phyloP scores from a whole-genome alignment of 2,113 vertebrate species.

The Phylloscopus trochilus region DNA sequence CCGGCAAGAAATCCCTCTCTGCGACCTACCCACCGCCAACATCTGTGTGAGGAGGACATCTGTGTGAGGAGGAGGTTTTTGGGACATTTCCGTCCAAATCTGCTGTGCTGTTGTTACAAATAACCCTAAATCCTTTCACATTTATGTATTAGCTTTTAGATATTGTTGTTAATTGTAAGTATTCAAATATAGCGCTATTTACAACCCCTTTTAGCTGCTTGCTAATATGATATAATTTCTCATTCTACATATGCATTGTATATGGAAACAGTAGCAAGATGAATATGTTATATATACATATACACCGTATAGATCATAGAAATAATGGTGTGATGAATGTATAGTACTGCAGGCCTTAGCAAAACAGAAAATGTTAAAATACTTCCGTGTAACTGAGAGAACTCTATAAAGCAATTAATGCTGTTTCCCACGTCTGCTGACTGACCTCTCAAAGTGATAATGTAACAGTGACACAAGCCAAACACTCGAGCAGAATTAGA shows the following conservation, averaged over 20 bases:
- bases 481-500: background rate
- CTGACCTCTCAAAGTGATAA: background rate
- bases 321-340: background rate
- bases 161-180: background rate
- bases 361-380: background rate
- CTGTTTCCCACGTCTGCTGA: background rate
- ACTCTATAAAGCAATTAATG: background rate
- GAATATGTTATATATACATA: background rate
- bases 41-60: background rate
- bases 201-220: background rate
- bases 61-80: background rate
- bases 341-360: background rate
- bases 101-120: background rate
- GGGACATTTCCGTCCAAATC: background rate
- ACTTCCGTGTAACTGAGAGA: background rate
- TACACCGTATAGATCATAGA: background rate
- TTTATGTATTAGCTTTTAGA: background rate
- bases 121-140: background rate
- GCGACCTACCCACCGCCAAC: rapidly evolving
- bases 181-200: background rate
- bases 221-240: background rate
- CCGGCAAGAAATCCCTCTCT: background rate
- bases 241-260: background rate
- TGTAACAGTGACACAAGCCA: background rate
- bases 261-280: background rate